Base-by-base conservation (phyloP, 1,140 invertebrate genomes). In the Drosophila arizonae region DNA sequence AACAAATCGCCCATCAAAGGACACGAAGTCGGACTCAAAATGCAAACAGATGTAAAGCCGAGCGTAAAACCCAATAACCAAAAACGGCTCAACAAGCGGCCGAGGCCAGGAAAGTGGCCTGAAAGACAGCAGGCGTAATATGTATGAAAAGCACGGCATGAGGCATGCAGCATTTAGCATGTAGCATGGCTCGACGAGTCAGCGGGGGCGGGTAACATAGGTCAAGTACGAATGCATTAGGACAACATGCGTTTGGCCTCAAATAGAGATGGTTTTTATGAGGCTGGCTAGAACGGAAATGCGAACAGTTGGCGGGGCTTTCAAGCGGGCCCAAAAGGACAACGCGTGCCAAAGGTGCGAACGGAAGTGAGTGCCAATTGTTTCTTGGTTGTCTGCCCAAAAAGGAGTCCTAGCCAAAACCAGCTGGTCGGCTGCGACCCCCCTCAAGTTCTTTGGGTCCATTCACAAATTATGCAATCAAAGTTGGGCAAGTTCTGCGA, bases 31-130 rank as follows among this genome's bases (percentile, higher is more conserved):
- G 64, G 45, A 52, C 43, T 17, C 48, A 79, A 78, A 90, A 89
- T 90, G 71, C 78, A 84, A 89, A 81, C 86, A 89, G 86, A 89
- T 89, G 86, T 81, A 86, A 89, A 86, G 86, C 78, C 67, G 66
- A 69, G 81, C 64, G 76, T 81, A 77, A 79, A 75, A 89, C 81
- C 84, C 79, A 56, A 82, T 76, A 81, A 81, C 70, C 66, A 56
- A 78, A 79, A 77, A 79, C 67, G 51, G 56, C 48, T 77, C 72
- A 71, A 67, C 68, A 69, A 79, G 57, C 36, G 33, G 26, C 39
- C 26, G 39, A 55, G 30, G 64, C 46, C 24, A 56, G 57, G 54
- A 68, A 68, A 55, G 55, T 76, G 77, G 52, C 52, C 43, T 17
- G 36, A 66, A 58, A 48, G 55, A 54, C 66, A 61, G 57, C 54